phyloP scores from a whole-genome alignment of 2,113 vertebrate species.

The Tympanuchus pallidicinctus region DNA sequence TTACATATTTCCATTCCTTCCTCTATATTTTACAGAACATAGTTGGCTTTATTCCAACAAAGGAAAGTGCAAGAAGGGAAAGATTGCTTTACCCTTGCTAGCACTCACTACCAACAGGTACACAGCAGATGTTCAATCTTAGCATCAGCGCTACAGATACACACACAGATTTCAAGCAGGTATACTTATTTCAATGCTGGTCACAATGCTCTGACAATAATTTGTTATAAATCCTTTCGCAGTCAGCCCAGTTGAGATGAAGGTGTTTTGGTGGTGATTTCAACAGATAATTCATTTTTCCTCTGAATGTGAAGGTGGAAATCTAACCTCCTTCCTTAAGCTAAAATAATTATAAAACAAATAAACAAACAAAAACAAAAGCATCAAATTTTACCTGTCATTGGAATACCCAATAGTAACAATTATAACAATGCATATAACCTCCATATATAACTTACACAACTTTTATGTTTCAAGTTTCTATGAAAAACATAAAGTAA shows the following conservation, averaged over 20 bases:
- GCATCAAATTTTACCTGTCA: neutral
- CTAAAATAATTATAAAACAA: neutral
- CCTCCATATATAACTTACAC: neutral
- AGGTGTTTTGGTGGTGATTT: slow-evolving; percentile 14
- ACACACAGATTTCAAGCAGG: slow-evolving; percentile 25
- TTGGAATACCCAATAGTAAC: neutral
- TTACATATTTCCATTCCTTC: slow-evolving; percentile 21
- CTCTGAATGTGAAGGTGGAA: neutral
- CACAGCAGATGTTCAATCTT: slow-evolving; percentile 57
- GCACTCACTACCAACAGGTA: slow-evolving; percentile 27
- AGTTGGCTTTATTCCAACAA: neutral
- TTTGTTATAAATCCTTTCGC: slow-evolving; percentile 48
- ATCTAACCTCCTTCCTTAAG: neutral
- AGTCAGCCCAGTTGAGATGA: slow-evolving; percentile 10
- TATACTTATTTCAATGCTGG: slow-evolving; percentile 50
- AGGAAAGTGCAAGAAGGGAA: slow-evolving; percentile 20
- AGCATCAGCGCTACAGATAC: neutral
- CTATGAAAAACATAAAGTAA: neutral
- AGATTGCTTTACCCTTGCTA: slow-evolving; percentile 15
- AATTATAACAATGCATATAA: neutral
- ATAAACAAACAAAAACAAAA: neutral
- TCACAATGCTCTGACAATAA: slow-evolving; percentile 54
- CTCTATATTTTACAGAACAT: neutral
- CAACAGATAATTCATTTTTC: slow-evolving; percentile 6
- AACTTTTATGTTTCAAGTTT: neutral